phyloP scores from a whole-genome alignment of 2,888 invertebrate species.

The Drosophila incognita region DNA sequence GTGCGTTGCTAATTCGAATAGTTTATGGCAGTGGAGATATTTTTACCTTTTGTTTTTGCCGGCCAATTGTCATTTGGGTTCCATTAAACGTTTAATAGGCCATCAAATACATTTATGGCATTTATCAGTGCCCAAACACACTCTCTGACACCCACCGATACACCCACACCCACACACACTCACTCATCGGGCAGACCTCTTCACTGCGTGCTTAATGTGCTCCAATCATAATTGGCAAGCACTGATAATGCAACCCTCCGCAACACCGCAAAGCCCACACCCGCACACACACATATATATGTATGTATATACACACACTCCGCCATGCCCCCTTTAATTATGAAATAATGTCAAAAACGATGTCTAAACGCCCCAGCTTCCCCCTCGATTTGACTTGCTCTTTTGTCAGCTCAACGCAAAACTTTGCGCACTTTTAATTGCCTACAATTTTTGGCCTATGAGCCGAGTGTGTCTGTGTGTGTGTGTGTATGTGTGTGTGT shows the following conservation, averaged over 20 bases:
- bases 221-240: conserved; percentile 74
- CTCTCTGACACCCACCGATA: not conserved
- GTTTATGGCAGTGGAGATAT: not conserved
- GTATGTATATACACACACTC: not conserved
- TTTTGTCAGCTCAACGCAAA: conserved; percentile 10
- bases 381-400: not conserved
- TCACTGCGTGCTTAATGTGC: conserved; percentile 39
- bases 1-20: not conserved
- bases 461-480: not conserved
- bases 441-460: conserved; percentile 45
- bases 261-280: not conserved
- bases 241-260: conserved; percentile 67
- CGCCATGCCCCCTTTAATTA: conserved; percentile 54
- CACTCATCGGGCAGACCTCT: not conserved
- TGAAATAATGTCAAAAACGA: conserved; percentile 69
- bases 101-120: conserved; percentile 61
- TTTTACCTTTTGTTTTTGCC: not conserved
- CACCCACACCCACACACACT: conserved; percentile 15
- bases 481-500: conserved; percentile 5
- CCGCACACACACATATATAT: not conserved
- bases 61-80: conserved; percentile 6
- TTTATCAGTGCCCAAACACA: conserved; percentile 39
- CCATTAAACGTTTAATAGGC: conserved; percentile 74
- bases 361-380: conserved; percentile 8
- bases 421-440: conserved; percentile 66